Evolutionary conservation across 2,888 invertebrate species (phyloP).

Genomic region (Drosophila buzzatii): DNA sequence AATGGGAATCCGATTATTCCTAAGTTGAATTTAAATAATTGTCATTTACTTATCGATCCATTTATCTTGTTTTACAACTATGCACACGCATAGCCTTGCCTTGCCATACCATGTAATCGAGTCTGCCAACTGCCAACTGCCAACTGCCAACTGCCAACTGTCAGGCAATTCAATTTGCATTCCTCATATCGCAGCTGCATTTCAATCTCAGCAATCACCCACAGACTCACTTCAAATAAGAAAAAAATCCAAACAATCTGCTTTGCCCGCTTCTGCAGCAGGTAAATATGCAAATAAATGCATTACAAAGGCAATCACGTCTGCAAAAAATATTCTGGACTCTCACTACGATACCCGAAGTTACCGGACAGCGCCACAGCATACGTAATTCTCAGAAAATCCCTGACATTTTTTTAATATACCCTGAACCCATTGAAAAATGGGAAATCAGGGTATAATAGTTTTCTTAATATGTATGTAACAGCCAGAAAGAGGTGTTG

Average conservation of each 20-base stretch:
- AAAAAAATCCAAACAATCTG: slow-evolving; percentile 39
- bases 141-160: slow-evolving; percentile 40
- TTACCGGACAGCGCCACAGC: slow-evolving; percentile 21
- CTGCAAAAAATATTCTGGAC: slow-evolving; percentile 25
- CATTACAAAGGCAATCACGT: slow-evolving; percentile 67
- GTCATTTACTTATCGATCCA: slow-evolving; percentile 30
- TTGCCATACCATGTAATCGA: not conserved
- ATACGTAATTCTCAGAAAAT: slow-evolving; percentile 49
- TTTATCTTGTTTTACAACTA: slow-evolving; percentile 7
- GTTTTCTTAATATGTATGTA: no score
- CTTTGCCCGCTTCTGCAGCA: slow-evolving; percentile 32
- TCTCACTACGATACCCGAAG: not conserved
- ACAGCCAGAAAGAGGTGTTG: no score
- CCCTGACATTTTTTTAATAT: not conserved
- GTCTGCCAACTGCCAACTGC: slow-evolving; percentile 56
- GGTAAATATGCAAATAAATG: slow-evolving; percentile 79
- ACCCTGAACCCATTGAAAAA: no score
- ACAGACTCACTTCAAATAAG: slow-evolving; percentile 31
- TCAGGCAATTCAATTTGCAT: slow-evolving; percentile 61
- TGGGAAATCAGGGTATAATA: no score
- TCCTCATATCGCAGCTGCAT: slow-evolving; percentile 21
- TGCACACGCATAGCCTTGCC: not conserved
- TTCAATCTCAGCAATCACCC: slow-evolving; percentile 41
- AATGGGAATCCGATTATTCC: not conserved
- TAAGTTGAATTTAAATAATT: slow-evolving; percentile 2